Evolutionary conservation across 1,140 invertebrate genomes (phyloP).

Genomic region (Pantala flavescens): DNA sequence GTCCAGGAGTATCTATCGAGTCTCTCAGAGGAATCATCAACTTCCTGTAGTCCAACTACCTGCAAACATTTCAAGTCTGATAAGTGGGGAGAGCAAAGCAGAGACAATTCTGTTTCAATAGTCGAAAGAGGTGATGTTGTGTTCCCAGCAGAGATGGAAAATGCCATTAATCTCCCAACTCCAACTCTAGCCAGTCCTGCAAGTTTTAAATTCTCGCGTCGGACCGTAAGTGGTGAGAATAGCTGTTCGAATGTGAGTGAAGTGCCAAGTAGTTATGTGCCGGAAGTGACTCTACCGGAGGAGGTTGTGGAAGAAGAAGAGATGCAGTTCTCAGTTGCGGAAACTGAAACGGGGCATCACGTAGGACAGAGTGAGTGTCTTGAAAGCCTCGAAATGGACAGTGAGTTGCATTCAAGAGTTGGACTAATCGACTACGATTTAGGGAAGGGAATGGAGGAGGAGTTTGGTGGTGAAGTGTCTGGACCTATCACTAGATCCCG

Average conservation of each 20-base stretch:
- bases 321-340: background rate
- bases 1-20: conserved; percentile 44
- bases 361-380: background rate
- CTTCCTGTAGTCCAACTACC: background rate
- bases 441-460: background rate
- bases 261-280: background rate
- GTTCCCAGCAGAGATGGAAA: background rate
- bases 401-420: background rate
- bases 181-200: background rate
- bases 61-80: background rate
- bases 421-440: background rate
- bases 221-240: background rate
- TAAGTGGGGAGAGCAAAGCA: background rate
- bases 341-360: background rate
- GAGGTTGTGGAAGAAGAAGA: background rate
- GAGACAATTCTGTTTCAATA: background rate
- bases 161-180: background rate
- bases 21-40: conserved; percentile 28
- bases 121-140: background rate
- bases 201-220: background rate
- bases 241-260: background rate
- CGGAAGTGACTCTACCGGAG: background rate
- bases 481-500: conserved; percentile 23
- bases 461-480: background rate
- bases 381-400: background rate